Percentiles rank a stretch among this genome's conserved stretches.
Evolutionary conservation across 2,888 invertebrate genomes (phyloP).

Genomic region (Rhogogaster chlorosoma): DNA sequence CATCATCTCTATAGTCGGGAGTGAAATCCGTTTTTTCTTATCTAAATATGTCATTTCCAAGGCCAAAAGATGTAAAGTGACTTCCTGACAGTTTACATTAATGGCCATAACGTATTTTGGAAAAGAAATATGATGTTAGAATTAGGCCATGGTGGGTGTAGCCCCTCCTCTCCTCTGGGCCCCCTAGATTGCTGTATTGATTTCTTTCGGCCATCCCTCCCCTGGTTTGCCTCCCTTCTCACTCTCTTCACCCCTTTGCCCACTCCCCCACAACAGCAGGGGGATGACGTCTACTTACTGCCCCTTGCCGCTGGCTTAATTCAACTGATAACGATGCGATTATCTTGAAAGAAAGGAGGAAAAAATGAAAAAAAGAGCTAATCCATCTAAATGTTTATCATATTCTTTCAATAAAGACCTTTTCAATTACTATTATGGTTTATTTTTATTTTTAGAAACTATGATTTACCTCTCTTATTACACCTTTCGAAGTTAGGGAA

Average conservation of each 20-base stretch:
- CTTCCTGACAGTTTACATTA: neutral
- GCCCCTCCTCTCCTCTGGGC: conserved; percentile 17
- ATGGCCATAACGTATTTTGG: neutral
- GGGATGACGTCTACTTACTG: conserved; percentile 6
- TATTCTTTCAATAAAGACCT: neutral
- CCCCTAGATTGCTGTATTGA: conserved; percentile 49
- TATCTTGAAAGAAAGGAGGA: neutral
- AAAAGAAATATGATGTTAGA: neutral
- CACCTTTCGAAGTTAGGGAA: neutral
- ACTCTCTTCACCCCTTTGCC: conserved; percentile 23
- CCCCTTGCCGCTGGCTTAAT: neutral
- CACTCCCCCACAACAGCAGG: conserved; percentile 28
- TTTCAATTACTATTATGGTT: neutral
- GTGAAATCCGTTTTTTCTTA: neutral
- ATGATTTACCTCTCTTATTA: neutral
- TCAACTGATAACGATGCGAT: neutral
- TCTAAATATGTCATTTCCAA: neutral
- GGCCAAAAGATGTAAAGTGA: neutral
- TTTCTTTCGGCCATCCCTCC: conserved; percentile 44
- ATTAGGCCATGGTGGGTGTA: conserved; percentile 50
- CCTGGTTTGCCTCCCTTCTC: conserved; percentile 4
- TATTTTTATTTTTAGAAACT: neutral
- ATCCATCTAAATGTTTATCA: neutral
- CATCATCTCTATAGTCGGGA: neutral
- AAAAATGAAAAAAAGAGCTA: neutral